Evolutionary conservation across 2,113 vertebrate genomes (phyloP).

Genomic region (Ictalurus furcatus): DNA sequence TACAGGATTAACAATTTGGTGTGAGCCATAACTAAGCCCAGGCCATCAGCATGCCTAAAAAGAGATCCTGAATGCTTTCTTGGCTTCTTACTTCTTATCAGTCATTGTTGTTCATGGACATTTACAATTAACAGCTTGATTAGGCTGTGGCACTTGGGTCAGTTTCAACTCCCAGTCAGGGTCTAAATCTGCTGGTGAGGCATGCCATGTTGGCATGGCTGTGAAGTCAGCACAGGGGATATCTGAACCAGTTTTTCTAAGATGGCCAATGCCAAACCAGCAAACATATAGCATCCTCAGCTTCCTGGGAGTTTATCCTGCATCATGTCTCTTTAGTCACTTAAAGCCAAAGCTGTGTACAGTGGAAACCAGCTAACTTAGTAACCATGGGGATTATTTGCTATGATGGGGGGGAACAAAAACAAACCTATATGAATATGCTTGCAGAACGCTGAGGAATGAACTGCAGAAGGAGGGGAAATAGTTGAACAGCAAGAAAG

Average conservation of each 20-base stretch:
- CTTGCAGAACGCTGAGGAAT: not conserved
- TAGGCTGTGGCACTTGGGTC: not conserved
- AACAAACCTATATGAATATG: not conserved
- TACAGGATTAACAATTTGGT: not conserved
- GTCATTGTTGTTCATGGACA: not conserved
- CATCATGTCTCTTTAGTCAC: not conserved
- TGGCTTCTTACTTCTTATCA: not conserved
- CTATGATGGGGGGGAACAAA: too few species aligned
- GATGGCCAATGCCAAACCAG: not conserved
- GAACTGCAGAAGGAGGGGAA: not conserved
- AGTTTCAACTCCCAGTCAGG: not conserved
- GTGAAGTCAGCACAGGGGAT: not conserved
- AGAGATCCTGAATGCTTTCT: not conserved
- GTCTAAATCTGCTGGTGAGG: not conserved
- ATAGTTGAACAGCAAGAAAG: not conserved
- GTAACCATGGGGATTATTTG: not conserved
- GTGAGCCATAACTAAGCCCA: not conserved
- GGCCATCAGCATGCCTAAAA: not conserved
- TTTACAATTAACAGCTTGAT: not conserved
- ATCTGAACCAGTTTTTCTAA: not conserved
- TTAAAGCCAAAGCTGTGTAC: not conserved
- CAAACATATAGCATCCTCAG: not conserved
- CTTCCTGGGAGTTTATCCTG: not conserved
- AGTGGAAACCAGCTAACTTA: not conserved
- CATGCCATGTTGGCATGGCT: not conserved